Evolutionary conservation across 2,113 vertebrate genomes (phyloP), one percentile per base, ranked within the genome.

Genomic region (Tauraco erythrolophus): DNA sequence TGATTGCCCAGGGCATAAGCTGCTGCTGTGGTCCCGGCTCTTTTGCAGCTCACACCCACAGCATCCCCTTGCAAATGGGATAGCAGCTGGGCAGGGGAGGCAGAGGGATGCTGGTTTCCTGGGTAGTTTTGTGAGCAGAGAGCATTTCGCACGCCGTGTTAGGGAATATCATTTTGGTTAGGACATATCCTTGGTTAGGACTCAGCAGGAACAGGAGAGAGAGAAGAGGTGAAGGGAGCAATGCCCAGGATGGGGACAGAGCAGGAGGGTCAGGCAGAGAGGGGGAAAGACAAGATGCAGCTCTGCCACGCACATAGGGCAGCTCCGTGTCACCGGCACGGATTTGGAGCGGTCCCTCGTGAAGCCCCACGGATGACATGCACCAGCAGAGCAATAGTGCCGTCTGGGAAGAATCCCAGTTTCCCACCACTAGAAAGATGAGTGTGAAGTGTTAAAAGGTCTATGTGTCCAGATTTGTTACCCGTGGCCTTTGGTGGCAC

Each of bases 371-470:
- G 7, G 24, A 22, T 13, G 48, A 7, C 19, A 12, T 6, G 39
- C 41, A 48, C 23, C 30, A 22, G 56, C 48, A 78, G 65, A 66
- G 18, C 1, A 1, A 5, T 9, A 25, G 25, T 24, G 48, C 57
- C 4, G 5, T 48, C 0, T 0, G 1, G 61, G 28, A n/a, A 33
- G 22, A 28, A 6, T 22, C 14, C 33, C 16, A 12, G 6, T 23
- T 53, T 81, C 14, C 53, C 62, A 31, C 19, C 4, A 0, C 45
- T 39, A 11, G 24, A 30, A 54, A 5, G 28, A 16, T 3, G 27
- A 53, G 41, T 16, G 39, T 3, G 4, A 60, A 60, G 28, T 13
- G 1, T 23, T 58, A 10, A 43, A 41, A 61, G 48, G 19, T 58
- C 7, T 0, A 0, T 19, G 41, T 45, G 18, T 41, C 61, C 17